Percentiles rank a stretch among this genome's conserved stretches.
Conservation (phyloP, 2,888 invertebrate species). For the Galerucella nymphaeae region DNA sequence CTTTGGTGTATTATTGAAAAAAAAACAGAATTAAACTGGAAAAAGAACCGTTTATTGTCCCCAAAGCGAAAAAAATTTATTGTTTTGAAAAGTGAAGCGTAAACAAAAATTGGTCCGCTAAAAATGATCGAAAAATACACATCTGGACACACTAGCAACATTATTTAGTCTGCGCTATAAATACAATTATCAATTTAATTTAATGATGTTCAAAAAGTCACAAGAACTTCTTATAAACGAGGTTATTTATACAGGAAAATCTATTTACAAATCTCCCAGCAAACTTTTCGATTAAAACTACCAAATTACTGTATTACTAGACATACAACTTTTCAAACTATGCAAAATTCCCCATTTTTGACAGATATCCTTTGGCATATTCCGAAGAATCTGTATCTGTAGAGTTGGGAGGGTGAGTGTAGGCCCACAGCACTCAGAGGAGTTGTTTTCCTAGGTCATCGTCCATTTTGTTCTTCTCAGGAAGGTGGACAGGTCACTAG, state of each 20-base stretch:
- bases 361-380: too few species aligned
- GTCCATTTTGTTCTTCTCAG: too few species aligned
- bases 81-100: constrained; percentile 47
- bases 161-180: constrained; percentile 63
- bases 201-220: constrained; percentile 60
- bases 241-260: constrained; percentile 57
- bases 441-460: too few species aligned
- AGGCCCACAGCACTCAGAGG: too few species aligned
- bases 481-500: too few species aligned
- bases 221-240: constrained; percentile 58
- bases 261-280: constrained; percentile 47
- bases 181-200: constrained; percentile 62
- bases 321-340: too few species aligned
- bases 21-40: constrained; percentile 8
- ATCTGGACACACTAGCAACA: constrained; percentile 54
- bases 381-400: too few species aligned
- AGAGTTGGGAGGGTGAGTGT: too few species aligned
- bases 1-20: not conserved
- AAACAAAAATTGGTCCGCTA: constrained; percentile 53
- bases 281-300: not conserved
- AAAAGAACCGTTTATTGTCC: constrained; percentile 25
- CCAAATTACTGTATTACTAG: too few species aligned
- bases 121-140: constrained; percentile 54
- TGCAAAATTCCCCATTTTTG: too few species aligned
- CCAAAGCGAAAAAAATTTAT: constrained; percentile 33